These are phyloP conservation scores for Dolomedes plantarius DNA, from an alignment of 2,888 invertebrate genomes.

Conservation along the genomic window DNA sequence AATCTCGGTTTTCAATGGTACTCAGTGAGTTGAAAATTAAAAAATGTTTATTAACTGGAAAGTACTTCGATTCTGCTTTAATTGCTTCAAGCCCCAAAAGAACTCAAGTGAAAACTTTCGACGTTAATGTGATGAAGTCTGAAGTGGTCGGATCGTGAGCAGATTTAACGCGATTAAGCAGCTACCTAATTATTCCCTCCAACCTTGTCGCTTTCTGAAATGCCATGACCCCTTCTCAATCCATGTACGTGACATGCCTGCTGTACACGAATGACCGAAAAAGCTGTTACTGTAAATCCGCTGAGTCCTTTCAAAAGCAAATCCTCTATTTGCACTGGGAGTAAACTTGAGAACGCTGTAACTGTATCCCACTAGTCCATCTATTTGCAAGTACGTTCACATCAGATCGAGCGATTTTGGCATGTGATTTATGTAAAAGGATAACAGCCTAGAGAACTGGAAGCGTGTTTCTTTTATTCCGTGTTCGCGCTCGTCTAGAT, in stretches of 20 bases:
- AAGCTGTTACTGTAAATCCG: not conserved
- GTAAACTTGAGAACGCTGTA: not conserved
- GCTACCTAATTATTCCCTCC: not conserved
- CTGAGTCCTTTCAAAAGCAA: not conserved
- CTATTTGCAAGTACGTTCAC: conserved; percentile 4
- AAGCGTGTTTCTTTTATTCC: not conserved
- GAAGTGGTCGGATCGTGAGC: too few species aligned
- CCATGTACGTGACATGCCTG: not conserved
- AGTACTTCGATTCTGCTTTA: too few species aligned
- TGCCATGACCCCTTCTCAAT: not conserved
- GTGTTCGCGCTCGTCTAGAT: too few species aligned
- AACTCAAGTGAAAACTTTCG: too few species aligned
- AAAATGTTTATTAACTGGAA: too few species aligned
- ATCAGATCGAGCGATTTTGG: not conserved
- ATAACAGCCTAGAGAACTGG: not conserved
- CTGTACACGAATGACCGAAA: not conserved
- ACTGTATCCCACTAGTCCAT: not conserved
- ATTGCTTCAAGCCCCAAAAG: too few species aligned
- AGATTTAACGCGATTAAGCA: not conserved
- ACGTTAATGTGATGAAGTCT: too few species aligned
- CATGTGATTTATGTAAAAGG: not conserved
- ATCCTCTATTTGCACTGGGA: not conserved
- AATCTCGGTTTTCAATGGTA: too few species aligned
- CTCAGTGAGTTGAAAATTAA: too few species aligned
- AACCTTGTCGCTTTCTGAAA: not conserved